phyloP scores from a whole-genome alignment of 2,888 invertebrate species.

The Mythimna impura region DNA sequence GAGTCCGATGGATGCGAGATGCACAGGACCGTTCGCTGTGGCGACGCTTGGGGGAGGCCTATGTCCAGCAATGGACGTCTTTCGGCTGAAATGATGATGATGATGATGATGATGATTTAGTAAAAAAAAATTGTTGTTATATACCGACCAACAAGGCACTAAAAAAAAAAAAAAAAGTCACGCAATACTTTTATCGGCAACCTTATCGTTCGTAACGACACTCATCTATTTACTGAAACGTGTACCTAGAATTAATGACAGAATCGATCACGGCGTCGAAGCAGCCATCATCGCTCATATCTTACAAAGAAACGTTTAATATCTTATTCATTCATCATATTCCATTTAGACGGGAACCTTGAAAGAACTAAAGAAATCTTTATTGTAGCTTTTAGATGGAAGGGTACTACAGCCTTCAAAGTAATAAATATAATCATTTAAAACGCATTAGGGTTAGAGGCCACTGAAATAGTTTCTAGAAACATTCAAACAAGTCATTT shows the following conservation, averaged over 20 bases:
- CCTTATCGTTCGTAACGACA: conserved; percentile 35
- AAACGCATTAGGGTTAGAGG: conserved; percentile 32
- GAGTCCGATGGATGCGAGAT: too few relatives aligned
- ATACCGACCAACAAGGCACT: not conserved
- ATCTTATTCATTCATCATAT: conserved; percentile 50
- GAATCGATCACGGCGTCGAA: conserved; percentile 55
- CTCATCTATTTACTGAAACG: conserved; percentile 41
- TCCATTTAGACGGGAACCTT: conserved; percentile 30
- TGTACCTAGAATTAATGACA: conserved; percentile 46
- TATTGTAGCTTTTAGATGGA: conserved; percentile 3
- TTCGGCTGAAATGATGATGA: too few relatives aligned
- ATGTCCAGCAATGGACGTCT: too few relatives aligned
- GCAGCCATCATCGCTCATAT: conserved; percentile 49
- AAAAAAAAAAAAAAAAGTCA: conserved; percentile 26
- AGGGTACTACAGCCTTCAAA: conserved; percentile 3
- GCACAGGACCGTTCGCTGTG: too few relatives aligned
- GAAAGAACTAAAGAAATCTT: conserved; percentile 7
- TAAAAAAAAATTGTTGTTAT: not conserved
- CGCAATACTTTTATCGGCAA: conserved; percentile 30
- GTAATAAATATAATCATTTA: conserved; percentile 29
- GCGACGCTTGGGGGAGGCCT: too few relatives aligned
- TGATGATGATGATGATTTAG: too few relatives aligned
- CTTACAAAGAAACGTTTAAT: conserved; percentile 52
- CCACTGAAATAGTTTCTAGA: not conserved
- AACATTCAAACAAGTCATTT: conserved; percentile 4